A percentile compares a stretch with the other conserved stretches of the same genome.
phyloP scores from a whole-genome alignment of 2,888 invertebrate genomes.

The Heliconius ismenius region DNA sequence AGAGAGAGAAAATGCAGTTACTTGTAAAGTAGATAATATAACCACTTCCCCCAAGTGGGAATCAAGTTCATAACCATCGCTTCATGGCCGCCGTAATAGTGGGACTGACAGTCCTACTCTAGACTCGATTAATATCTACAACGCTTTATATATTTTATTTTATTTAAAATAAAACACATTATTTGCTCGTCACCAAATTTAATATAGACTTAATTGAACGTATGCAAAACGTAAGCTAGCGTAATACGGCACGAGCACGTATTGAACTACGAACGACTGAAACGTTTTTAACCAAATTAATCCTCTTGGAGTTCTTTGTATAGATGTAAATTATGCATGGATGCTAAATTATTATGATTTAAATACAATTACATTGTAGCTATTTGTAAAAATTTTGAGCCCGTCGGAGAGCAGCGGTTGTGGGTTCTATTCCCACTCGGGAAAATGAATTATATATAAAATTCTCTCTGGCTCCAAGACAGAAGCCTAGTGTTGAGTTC shows the following conservation, averaged over 20 bases:
- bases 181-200: conserved; percentile 16
- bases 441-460: too few species aligned
- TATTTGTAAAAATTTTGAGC: too few species aligned
- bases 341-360: too few species aligned
- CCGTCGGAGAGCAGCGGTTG: not conserved
- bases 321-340: not conserved
- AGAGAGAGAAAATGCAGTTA: too few species aligned
- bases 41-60: not conserved
- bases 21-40: not conserved
- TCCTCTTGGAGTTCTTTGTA: not conserved
- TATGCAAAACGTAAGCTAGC: conserved; percentile 17
- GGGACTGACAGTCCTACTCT: not conserved
- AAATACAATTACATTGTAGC: not conserved
- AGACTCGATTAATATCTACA: not conserved
- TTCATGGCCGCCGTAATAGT: too few species aligned
- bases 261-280: conserved; percentile 7
- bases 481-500: too few species aligned
- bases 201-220: not conserved
- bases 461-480: too few species aligned
- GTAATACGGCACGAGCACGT: conserved; percentile 10
- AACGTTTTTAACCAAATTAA: conserved; percentile 16
- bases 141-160: not conserved
- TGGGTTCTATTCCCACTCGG: too few species aligned
- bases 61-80: not conserved
- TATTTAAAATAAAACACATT: not conserved